Conservation (phyloP, 2,888 invertebrate genomes). For the Tiliacea aurago region DNA sequence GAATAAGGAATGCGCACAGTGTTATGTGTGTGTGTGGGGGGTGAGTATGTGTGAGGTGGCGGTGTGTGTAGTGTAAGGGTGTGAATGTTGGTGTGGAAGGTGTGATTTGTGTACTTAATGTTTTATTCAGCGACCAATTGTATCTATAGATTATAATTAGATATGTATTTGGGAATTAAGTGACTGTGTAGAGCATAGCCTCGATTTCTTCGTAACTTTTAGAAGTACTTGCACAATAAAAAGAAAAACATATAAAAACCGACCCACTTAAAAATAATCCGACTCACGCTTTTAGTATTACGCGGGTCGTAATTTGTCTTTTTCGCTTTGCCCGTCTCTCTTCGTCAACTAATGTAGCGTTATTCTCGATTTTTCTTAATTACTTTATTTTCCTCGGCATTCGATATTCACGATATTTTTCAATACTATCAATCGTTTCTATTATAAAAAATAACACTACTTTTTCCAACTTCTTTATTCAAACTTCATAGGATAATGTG, state of each 20-base stretch:
- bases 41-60: too few species aligned
- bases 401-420: background rate
- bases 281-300: conserved; percentile 21
- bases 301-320: conserved; percentile 21
- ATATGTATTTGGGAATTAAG: too few species aligned
- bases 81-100: too few species aligned
- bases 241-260: background rate
- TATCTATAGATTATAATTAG: too few species aligned
- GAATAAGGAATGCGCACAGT: too few species aligned
- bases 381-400: conserved; percentile 3
- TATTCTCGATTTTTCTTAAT: conserved; percentile 28
- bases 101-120: too few species aligned
- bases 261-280: conserved; percentile 17
- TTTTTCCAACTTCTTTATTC: background rate
- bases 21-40: too few species aligned
- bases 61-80: too few species aligned
- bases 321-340: conserved; percentile 19
- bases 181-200: too few species aligned
- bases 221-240: background rate
- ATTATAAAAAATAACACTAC: background rate
- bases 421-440: background rate
- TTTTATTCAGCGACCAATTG: too few species aligned
- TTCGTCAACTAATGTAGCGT: conserved; percentile 3
- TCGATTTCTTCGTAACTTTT: too few species aligned
- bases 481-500: background rate